A percentile compares a stretch with the other conserved stretches of the same genome.
Evolutionary conservation across 2,113 vertebrate species (phyloP).

Genomic region (Asarcornis scutulata): DNA sequence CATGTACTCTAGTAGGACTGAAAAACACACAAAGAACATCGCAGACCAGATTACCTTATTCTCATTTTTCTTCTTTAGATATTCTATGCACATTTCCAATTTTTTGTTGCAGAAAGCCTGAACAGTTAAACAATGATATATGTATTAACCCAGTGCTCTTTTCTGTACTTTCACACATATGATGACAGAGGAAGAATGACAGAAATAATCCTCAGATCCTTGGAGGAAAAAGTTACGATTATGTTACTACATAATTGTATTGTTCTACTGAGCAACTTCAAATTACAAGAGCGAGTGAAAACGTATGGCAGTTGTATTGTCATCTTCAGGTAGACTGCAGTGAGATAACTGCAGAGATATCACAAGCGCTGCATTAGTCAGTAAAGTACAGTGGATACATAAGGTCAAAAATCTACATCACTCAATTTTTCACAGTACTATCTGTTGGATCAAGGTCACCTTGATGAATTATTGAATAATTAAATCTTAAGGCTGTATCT

Average conservation of each 20-base stretch:
- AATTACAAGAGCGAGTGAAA: neutral
- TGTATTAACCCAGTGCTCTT: neutral
- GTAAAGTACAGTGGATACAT: neutral
- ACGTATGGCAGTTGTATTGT: neutral
- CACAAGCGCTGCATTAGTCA: neutral
- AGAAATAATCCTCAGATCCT: neutral
- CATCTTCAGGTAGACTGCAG: neutral
- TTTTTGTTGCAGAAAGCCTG: neutral
- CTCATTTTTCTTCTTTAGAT: neutral
- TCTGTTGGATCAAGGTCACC: neutral
- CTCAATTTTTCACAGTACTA: neutral
- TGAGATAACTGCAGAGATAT: neutral
- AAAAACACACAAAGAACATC: neutral
- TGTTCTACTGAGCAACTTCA: neutral
- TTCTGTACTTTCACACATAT: neutral
- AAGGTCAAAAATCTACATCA: neutral
- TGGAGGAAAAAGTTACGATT: neutral
- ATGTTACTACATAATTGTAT: neutral
- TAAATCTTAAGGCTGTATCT: neutral
- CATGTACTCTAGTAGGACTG: neutral
- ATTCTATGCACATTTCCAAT: neutral
- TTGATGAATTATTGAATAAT: neutral
- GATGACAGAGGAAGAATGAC: neutral
- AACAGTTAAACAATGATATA: neutral
- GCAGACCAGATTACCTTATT: neutral